Conservation (phyloP, 2,113 vertebrate genomes). For the Eurypyga helias region DNA sequence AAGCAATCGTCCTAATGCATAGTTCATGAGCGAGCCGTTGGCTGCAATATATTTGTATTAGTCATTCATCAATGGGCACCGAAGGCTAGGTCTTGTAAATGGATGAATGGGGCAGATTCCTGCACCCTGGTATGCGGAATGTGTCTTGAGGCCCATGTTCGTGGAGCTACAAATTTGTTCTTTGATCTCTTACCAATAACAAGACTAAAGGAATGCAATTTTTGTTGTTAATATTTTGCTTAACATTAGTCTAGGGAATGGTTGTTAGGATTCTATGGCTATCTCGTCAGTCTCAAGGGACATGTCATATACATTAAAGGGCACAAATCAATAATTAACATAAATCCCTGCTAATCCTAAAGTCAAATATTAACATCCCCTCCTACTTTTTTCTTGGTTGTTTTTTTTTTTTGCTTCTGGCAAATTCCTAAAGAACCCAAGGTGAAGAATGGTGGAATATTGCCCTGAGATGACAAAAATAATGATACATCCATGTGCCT, state of each 20-base stretch:
- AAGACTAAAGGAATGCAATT: constrained; percentile 29
- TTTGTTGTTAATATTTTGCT: constrained; percentile 45
- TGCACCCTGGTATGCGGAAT: not conserved
- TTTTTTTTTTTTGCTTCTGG: not conserved
- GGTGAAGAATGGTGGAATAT: not conserved
- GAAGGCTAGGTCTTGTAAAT: not conserved
- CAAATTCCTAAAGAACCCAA: not conserved
- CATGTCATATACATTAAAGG: constrained; percentile 6
- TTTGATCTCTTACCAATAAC: constrained; percentile 37
- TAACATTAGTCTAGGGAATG: not conserved
- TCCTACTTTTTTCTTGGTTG: not conserved
- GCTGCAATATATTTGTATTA: not conserved
- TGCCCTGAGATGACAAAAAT: not conserved
- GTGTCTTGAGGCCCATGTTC: not conserved
- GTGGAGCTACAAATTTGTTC: constrained; percentile 33
- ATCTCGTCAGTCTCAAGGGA: not conserved
- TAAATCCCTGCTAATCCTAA: not conserved
- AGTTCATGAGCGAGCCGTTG: not conserved
- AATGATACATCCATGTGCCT: not conserved
- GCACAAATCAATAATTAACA: constrained; percentile 33
- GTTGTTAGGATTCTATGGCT: not conserved
- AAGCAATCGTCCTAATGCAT: not conserved
- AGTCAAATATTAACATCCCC: constrained; percentile 3
- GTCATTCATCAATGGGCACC: not conserved
- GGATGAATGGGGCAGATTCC: not conserved